phyloP scores from a whole-genome alignment of 2,113 vertebrate species.

The Dicaeum eximium region DNA sequence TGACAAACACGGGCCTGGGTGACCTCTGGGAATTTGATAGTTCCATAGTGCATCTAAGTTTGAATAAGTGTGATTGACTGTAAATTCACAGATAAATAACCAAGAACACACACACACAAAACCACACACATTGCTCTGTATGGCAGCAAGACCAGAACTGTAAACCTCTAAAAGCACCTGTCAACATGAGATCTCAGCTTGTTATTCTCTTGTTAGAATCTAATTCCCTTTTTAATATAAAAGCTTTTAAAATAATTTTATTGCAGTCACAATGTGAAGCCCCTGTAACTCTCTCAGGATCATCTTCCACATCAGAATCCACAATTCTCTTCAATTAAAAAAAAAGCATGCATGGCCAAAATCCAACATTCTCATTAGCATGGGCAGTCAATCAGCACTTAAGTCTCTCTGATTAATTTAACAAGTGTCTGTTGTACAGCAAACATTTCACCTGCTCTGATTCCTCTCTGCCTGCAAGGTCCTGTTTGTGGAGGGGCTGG shows the following conservation, averaged over 20 bases:
- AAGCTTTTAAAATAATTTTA: not conserved
- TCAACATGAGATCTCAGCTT: not conserved
- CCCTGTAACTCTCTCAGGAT: not conserved
- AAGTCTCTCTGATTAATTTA: not conserved
- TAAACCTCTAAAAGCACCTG: not conserved
- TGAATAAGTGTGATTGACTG: not conserved
- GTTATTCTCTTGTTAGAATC: not conserved
- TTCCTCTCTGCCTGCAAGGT: not conserved
- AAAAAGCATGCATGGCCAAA: fast-evolving
- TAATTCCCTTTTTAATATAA: not conserved
- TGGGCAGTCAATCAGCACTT: not conserved
- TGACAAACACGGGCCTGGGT: not conserved
- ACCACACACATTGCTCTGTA: not conserved
- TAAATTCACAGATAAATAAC: not conserved
- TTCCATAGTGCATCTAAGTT: not conserved
- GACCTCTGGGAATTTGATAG: not conserved
- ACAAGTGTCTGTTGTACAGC: not conserved
- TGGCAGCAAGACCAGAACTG: not conserved
- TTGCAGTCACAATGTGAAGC: not conserved
- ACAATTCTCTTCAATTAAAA: not conserved
- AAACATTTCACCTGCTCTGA: not conserved
- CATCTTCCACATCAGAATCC: not conserved
- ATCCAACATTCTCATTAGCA: not conserved
- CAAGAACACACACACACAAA: not conserved
- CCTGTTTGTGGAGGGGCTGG: not conserved